Conservation (phyloP, 35 echinoderm and acorn worm species). For the Strongylocentrotus purpuratus region DNA sequence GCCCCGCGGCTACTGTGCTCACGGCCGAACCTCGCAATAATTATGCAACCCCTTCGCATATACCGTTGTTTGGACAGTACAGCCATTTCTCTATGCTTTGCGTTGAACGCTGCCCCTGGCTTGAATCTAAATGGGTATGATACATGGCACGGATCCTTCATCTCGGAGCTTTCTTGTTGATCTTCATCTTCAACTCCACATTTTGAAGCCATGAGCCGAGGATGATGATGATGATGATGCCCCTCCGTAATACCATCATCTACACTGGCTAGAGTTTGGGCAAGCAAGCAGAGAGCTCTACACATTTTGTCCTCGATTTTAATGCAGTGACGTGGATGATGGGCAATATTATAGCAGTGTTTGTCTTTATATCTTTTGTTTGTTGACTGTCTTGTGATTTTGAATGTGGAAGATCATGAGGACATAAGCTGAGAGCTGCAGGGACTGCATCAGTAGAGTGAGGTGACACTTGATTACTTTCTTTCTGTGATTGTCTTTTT, state of each 20-base stretch:
- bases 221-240: not conserved
- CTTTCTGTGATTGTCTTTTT: too few species aligned
- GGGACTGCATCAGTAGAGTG: too few species aligned
- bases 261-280: not conserved
- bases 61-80: not conserved
- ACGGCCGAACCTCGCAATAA: not conserved
- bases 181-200: conserved; percentile 10
- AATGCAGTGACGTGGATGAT: not conserved
- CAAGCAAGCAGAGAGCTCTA: not conserved
- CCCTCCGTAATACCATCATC: not conserved
- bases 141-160: not conserved
- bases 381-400: not conserved
- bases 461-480: too few species aligned
- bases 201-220: not conserved
- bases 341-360: not conserved
- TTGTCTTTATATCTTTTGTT: not conserved
- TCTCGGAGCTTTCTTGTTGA: not conserved
- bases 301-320: not conserved
- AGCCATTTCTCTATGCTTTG: not conserved
- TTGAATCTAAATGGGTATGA: not conserved
- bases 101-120: not conserved
- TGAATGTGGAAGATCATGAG: not conserved
- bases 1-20: not conserved
- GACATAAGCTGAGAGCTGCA: too few species aligned
- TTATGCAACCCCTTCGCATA: conserved; percentile 8